Evolutionary conservation across 1,140 invertebrate species (phyloP), one percentile per base, ranked within the genome.

Genomic region (Drosophila orosa): DNA sequence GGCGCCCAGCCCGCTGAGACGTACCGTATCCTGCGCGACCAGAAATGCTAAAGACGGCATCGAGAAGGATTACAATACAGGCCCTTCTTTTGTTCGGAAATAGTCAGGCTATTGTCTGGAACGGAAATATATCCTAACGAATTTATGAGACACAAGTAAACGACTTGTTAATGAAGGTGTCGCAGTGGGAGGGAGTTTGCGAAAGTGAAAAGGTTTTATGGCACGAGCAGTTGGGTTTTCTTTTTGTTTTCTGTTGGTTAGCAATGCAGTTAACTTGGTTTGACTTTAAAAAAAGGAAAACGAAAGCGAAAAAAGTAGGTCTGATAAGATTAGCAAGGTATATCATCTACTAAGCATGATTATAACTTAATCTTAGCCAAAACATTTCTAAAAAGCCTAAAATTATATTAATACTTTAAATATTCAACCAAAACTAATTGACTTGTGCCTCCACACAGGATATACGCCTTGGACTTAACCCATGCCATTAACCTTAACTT

Each of bases 11-110:
- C 78, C 44, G 37, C 60, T 15, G 63, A 65, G 58, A 29, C 45
- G 10, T 45, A 89, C 37, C 84, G 76, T 19, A 8, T 89, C 10
- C 66, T 87, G 33, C 63, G 74, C 10, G 57, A 48, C 5, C 29
- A 80, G 1, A 71, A 71, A 45, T 87, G 83, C 44, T 80, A 77
- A n/a, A 9, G 47, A 27, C 17, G 19, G 15, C n/a, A 35, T 27
- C 25, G n/a, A 0, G 2, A 33, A 12, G 58, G 58, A 78, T 84
- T 6, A 48, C 58, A 77, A 77, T 77, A 37, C 39, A 47, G 74
- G 24, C 15, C 22, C 45, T 33, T 42, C 48, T 22, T 45, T 62
- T 54, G 39, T 58, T 12, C 15, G 24, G 27, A 22, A 25, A 54
- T 45, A 75, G 29, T n/a, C 40, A 22, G 56, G 13, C 25, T 75